Conservation (phyloP, 2,797 vertebrate species). For the Limnodromus scolopaceus region DNA sequence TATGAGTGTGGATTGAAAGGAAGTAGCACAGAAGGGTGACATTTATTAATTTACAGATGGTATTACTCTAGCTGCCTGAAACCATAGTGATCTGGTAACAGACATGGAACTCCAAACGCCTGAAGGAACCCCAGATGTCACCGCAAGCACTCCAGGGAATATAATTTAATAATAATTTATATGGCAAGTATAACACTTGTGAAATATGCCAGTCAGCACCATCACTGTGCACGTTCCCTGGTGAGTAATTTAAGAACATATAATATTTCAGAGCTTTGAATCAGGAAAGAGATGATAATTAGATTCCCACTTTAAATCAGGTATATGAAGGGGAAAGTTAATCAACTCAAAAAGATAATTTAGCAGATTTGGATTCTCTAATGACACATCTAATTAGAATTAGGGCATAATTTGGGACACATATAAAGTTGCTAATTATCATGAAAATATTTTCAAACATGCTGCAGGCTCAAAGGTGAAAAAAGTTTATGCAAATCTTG, state of each 20-base stretch:
- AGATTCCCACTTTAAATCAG: constrained; percentile 50
- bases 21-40: constrained; percentile 68
- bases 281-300: constrained; percentile 46
- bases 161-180: constrained; percentile 74
- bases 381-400: constrained; percentile 59
- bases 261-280: constrained; percentile 57
- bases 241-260: constrained; percentile 55
- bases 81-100: constrained; percentile 72
- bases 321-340: constrained; percentile 54
- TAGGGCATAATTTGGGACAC: constrained; percentile 56
- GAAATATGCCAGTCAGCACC: constrained; percentile 67
- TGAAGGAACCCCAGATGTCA: constrained; percentile 74
- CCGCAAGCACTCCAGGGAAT: constrained; percentile 53
- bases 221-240: constrained; percentile 30
- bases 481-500: constrained; percentile 2
- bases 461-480: constrained; percentile 4
- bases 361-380: constrained; percentile 54
- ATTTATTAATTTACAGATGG: constrained; percentile 79
- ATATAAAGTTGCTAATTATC: constrained; percentile 53
- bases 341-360: constrained; percentile 67
- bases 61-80: constrained; percentile 71
- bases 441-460: constrained; percentile 62
- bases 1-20: constrained; percentile 42
- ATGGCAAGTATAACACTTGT: constrained; percentile 60
- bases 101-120: constrained; percentile 65